A percentile compares a stretch with the other conserved stretches of the same genome.
These are phyloP conservation scores for Melolontha melolontha DNA, from an alignment of 2,888 invertebrate species.

Conservation along the genomic window DNA sequence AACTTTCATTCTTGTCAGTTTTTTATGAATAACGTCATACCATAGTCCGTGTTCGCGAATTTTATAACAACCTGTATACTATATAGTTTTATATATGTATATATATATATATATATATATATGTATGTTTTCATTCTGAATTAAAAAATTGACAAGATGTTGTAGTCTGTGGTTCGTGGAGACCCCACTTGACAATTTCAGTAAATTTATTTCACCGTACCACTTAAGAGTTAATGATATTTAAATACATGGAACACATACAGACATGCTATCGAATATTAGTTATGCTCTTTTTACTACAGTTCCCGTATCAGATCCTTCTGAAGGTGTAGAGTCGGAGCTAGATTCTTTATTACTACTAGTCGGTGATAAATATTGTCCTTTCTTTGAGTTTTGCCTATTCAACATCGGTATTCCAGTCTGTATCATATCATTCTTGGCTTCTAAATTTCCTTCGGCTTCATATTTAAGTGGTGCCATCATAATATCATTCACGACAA, in stretches of 20 bases:
- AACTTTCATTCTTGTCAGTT: too few relatives aligned
- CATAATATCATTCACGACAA: conserved; percentile 41
- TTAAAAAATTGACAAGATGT: too few relatives aligned
- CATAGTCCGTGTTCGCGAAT: neutral
- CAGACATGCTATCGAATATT: conserved; percentile 1
- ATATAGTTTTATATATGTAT: too few relatives aligned
- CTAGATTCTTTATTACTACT: conserved; percentile 63
- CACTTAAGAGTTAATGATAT: conserved; percentile 28
- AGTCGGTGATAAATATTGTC: conserved; percentile 31
- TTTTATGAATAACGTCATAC: too few relatives aligned
- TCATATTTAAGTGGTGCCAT: conserved; percentile 30
- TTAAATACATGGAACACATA: conserved; percentile 38
- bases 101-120: too few relatives aligned
- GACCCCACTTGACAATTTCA: too few relatives aligned
- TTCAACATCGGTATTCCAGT: conserved; percentile 30
- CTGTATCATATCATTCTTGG: neutral
- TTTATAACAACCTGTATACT: too few relatives aligned
- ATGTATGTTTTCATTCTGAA: too few relatives aligned
- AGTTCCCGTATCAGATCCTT: conserved; percentile 65
- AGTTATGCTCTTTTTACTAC: conserved; percentile 60
- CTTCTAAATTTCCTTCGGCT: conserved; percentile 14
- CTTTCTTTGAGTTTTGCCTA: conserved; percentile 31
- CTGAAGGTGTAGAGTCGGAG: conserved; percentile 70
- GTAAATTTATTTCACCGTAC: too few relatives aligned
- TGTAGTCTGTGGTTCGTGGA: too few relatives aligned